phyloP scores from a whole-genome alignment of 2,888 invertebrate species.

The Acleris holmiana region DNA sequence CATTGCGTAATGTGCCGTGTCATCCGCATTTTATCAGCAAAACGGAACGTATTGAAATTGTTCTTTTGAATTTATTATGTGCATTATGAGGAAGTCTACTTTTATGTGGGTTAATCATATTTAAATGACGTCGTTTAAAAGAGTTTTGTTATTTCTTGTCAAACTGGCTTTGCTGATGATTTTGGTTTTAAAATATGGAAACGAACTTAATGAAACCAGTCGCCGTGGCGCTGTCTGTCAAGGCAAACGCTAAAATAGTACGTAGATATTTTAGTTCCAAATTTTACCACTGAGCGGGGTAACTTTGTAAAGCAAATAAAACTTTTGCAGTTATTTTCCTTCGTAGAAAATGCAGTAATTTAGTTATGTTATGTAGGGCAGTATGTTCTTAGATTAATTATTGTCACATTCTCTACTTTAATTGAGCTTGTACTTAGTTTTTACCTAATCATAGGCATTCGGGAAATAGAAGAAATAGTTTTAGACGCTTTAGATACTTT shows the following conservation, averaged over 20 bases:
- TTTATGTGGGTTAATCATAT: constrained; percentile 29
- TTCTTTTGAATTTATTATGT: constrained; percentile 31
- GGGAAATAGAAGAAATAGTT: no score
- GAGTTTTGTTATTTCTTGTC: background rate
- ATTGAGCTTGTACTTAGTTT: background rate
- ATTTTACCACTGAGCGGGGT: no score
- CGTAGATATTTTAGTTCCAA: background rate
- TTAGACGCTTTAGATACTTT: no score
- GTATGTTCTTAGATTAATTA: constrained; percentile 6
- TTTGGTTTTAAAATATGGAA: background rate
- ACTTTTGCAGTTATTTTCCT: background rate
- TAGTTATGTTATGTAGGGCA: background rate
- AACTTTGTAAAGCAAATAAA: no score
- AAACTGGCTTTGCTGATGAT: background rate
- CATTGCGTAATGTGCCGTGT: constrained; percentile 45
- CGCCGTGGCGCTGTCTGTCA: background rate
- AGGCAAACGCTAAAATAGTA: background rate
- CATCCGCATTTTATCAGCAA: constrained; percentile 34
- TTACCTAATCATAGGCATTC: no score
- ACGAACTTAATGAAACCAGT: background rate
- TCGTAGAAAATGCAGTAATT: background rate
- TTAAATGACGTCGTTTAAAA: constrained; percentile 8
- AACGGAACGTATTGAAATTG: constrained; percentile 22
- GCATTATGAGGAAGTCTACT: constrained; percentile 25
- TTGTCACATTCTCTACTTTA: background rate